Evolutionary conservation across 2,888 invertebrate genomes (phyloP), one percentile per base, ranked within the genome.

Genomic region (Poecilus cupreus): DNA sequence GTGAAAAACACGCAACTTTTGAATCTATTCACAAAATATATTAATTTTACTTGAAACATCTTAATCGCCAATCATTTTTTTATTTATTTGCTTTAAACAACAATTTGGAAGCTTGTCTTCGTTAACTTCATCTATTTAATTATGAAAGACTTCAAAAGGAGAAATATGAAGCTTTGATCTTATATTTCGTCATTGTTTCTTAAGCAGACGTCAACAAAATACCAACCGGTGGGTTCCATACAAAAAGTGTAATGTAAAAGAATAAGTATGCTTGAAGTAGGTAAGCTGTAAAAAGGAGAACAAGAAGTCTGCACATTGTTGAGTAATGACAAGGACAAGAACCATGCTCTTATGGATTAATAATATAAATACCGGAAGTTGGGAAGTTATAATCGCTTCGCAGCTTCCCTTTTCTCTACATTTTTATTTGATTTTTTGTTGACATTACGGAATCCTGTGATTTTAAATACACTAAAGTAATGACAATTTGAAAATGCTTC

Each of bases 81-180:
- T 37, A 37, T 6, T n/a, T n/a, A n/a, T n/a, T n/a, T n/a, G n/a
- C 37, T 37, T 37, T 6, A 37, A 6, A 10, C 10, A n/a, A 46
- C 10, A 46, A 46, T 46, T 46, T 46, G n/a, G n/a, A 46, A 4
- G 46, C 46, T n/a, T n/a, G n/a, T 46, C 46, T 8, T 46, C 3
- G 46, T 46, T n/a, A 8, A 46, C 46, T 46, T 46, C 6, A 60
- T 60, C n/a, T 60, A 22, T 60, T 60, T 22, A 60, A 60, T 60
- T 8, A 60, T 60, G 18, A 54, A 60, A 60, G 60, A 60, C 11
- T 60, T 60, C 10, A 24, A 60, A 60, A 60, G 60, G 1, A 22
- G 26, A 60, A 60, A 60, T 4, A 24, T 6, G 13, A n/a, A 4
- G 10, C 60, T 60, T 60, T 60, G 22, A 60, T 60, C 22, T 60